Conservation (phyloP, 2,797 vertebrate genomes). For the Characodon lateralis region DNA sequence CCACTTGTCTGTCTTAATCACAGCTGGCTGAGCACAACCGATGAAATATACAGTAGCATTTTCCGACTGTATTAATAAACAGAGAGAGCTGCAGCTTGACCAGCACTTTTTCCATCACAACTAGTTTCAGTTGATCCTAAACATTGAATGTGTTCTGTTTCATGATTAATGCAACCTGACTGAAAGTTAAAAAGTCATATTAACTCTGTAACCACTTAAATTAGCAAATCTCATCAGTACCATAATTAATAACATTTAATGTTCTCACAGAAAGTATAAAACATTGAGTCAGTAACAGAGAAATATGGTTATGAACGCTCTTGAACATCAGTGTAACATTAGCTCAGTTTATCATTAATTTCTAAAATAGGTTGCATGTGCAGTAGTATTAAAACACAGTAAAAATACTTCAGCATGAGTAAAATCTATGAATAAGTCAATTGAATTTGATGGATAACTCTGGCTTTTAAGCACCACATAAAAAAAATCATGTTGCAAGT, state of each 20-base stretch:
- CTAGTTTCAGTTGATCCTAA: constrained; percentile 66
- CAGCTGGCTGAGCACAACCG: constrained; percentile 70
- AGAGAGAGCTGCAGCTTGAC: constrained; percentile 50
- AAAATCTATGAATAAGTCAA: neutral
- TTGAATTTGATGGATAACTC: neutral
- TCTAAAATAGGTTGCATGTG: neutral
- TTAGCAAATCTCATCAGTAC: too few relatives aligned
- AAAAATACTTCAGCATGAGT: neutral
- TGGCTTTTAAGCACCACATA: neutral
- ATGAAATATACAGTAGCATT: constrained; percentile 71
- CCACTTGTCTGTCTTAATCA: constrained; percentile 55
- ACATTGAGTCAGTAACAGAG: neutral
- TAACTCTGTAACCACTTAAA: neutral
- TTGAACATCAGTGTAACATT: neutral
- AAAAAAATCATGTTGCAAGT: neutral
- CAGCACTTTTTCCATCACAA: constrained; percentile 61
- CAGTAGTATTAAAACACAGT: neutral
- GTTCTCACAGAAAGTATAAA: too few relatives aligned
- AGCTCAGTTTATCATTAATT: neutral
- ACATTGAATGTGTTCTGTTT: constrained; percentile 9
- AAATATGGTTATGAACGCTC: neutral
- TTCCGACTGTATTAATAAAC: constrained; percentile 78
- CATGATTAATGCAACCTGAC: neutral
- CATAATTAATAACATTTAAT: too few relatives aligned
- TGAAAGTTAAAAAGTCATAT: neutral